phyloP scores from a whole-genome alignment of 2,113 vertebrate species.

The Petaurus breviceps region DNA sequence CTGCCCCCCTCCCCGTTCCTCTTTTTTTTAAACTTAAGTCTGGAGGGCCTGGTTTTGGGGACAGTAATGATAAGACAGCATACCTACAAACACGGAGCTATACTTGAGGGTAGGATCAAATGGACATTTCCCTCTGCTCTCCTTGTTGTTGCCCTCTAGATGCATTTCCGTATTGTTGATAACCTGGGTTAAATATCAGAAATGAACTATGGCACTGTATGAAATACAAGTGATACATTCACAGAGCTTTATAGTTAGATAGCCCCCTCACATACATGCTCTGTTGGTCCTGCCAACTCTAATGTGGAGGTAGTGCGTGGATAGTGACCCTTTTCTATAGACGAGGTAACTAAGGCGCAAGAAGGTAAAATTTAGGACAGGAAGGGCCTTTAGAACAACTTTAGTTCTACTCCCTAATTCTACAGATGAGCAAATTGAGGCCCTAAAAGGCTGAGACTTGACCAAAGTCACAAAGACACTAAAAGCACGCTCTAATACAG shows the following conservation, averaged over 20 bases:
- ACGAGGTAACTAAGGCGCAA: background rate
- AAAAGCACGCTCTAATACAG: background rate
- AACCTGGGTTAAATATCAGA: constrained; percentile 60
- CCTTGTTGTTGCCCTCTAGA: constrained; percentile 81
- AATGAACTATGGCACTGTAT: background rate
- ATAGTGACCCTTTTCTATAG: background rate
- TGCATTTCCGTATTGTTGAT: constrained; percentile 75
- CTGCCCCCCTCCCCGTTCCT: background rate
- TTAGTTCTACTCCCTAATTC: background rate
- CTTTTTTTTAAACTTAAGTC: background rate
- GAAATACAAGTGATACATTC: background rate
- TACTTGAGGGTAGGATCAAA: constrained; percentile 87
- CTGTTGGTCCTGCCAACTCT: background rate
- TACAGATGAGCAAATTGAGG: background rate
- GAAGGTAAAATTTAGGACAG: background rate
- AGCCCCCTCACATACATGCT: background rate
- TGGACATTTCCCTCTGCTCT: constrained; percentile 86
- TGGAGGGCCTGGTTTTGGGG: background rate
- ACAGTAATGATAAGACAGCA: constrained; percentile 58
- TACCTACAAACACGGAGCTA: constrained; percentile 86
- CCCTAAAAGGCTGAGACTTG: background rate
- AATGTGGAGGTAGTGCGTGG: background rate
- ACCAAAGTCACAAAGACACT: background rate
- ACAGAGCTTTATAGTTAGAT: background rate
- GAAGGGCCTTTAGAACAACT: background rate